A percentile compares a stretch with the other conserved stretches of the same genome.
phyloP scores from a whole-genome alignment of 2,797 vertebrate genomes.

The Apodemus agrarius region DNA sequence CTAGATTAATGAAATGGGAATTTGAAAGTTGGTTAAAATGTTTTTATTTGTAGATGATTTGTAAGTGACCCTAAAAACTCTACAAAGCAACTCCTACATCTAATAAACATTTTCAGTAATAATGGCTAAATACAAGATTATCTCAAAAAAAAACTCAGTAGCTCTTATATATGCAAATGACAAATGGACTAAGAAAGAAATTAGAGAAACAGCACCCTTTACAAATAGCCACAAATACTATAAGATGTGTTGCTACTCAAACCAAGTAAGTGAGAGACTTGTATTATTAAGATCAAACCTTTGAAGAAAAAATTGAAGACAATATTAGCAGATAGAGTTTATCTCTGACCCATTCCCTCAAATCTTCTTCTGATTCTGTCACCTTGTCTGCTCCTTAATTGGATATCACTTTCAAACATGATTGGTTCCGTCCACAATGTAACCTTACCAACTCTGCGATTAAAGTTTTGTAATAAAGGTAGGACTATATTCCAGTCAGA shows the following conservation, averaged over 20 bases:
- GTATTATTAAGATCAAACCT: neutral
- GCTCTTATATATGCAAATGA: neutral
- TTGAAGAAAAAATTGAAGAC: neutral
- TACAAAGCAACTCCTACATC: neutral
- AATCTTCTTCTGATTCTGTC: neutral
- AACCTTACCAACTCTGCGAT: neutral
- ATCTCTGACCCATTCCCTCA: neutral
- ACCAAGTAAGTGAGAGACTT: neutral
- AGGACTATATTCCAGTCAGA: neutral
- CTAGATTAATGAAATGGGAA: too few relatives aligned
- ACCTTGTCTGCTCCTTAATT: neutral
- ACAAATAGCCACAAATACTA: neutral
- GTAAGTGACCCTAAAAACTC: neutral
- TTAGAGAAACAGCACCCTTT: neutral
- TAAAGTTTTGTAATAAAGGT: neutral
- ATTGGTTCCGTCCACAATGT: neutral
- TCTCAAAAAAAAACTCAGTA: neutral
- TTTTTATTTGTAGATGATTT: neutral
- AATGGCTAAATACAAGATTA: neutral
- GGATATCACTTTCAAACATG: neutral
- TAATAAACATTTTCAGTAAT: neutral
- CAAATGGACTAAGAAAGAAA: neutral
- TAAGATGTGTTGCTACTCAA: neutral
- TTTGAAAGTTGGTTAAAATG: neutral
- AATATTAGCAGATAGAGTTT: neutral